These are phyloP conservation scores for Trissoscelio sp. DNA, from an alignment of 2,888 invertebrate species.

Conservation along the genomic window DNA sequence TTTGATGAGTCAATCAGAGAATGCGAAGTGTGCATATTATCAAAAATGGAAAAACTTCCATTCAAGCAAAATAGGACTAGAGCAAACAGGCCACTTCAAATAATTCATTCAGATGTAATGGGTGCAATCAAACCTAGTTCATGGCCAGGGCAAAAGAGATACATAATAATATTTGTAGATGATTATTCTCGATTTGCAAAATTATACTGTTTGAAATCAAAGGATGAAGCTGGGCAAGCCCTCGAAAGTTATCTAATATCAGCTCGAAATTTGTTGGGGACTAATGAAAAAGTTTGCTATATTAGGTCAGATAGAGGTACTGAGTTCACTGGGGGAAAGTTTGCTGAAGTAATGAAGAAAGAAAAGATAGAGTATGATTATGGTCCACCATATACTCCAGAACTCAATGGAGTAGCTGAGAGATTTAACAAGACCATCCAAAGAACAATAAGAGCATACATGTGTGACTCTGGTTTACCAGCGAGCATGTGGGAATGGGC, in stretches of 20 bases:
- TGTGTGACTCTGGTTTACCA: slow-evolving; percentile 38
- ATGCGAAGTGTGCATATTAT: slow-evolving; percentile 64
- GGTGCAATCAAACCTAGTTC: slow-evolving; percentile 68
- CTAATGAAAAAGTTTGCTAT: slow-evolving; percentile 69
- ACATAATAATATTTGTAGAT: slow-evolving; percentile 65
- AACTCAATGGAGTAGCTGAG: slow-evolving; percentile 18
- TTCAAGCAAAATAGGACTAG: slow-evolving; percentile 54
- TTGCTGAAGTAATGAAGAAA: slow-evolving; percentile 64
- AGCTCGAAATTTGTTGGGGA: slow-evolving; percentile 69
- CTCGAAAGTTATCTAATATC: slow-evolving; percentile 68
- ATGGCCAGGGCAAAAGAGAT: slow-evolving; percentile 59
- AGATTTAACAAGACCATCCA: slow-evolving; percentile 40
- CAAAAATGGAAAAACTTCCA: slow-evolving; percentile 68
- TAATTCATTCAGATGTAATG: slow-evolving; percentile 20
- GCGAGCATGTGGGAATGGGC: slow-evolving; percentile 30
- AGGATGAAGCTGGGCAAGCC: slow-evolving; percentile 69
- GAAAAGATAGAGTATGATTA: slow-evolving; percentile 49
- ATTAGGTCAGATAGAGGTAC: slow-evolving; percentile 63
- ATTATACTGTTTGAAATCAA: slow-evolving; percentile 67
- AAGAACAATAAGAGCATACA: slow-evolving; percentile 28
- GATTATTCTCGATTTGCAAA: slow-evolving; percentile 68
- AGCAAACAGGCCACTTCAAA: too few relatives aligned
- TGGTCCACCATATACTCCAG: background rate
- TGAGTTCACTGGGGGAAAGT: slow-evolving; percentile 68
- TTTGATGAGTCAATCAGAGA: slow-evolving; percentile 71